Evolutionary conservation across 2,888 invertebrate species (phyloP).

Genomic region (Drosophila suboccidentalis): DNA sequence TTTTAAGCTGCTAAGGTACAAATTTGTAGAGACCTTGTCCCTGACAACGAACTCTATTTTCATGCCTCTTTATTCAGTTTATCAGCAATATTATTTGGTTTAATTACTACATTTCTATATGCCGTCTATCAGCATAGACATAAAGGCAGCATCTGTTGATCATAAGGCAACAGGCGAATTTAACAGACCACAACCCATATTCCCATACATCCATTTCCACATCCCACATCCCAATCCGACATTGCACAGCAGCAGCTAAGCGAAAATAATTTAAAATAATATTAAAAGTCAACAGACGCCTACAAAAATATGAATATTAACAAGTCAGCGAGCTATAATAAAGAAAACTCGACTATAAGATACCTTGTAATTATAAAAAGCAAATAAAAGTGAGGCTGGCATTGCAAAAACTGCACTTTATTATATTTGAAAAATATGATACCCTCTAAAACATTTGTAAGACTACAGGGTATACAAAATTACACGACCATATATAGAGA

Average conservation of each 20-base stretch:
- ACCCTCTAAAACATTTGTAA: not conserved
- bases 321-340: not conserved
- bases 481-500: conserved; percentile 38
- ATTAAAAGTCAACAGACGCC: conserved; percentile 44
- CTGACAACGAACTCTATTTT: conserved; percentile 24
- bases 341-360: not conserved
- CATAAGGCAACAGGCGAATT: conserved; percentile 24
- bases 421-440: not conserved
- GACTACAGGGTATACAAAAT: conserved; percentile 12
- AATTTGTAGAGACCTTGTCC: conserved; percentile 8
- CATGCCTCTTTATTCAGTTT: conserved; percentile 13
- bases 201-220: not conserved
- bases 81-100: conserved; percentile 21
- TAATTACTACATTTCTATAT: conserved; percentile 15
- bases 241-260: conserved; percentile 14
- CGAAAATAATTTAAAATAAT: conserved; percentile 16
- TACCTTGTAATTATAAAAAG: not conserved
- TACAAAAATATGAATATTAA: conserved; percentile 49
- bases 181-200: conserved; percentile 3
- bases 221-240: conserved; percentile 2
- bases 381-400: too few relatives aligned
- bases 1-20: not conserved
- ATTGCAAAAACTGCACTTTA: not conserved
- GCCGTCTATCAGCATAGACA: conserved; percentile 40
- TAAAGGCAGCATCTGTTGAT: conserved; percentile 48